Evolutionary conservation across 2,888 invertebrate genomes (phyloP), one percentile per base, ranked within the genome.

Genomic region (Mycalesis mineus): DNA sequence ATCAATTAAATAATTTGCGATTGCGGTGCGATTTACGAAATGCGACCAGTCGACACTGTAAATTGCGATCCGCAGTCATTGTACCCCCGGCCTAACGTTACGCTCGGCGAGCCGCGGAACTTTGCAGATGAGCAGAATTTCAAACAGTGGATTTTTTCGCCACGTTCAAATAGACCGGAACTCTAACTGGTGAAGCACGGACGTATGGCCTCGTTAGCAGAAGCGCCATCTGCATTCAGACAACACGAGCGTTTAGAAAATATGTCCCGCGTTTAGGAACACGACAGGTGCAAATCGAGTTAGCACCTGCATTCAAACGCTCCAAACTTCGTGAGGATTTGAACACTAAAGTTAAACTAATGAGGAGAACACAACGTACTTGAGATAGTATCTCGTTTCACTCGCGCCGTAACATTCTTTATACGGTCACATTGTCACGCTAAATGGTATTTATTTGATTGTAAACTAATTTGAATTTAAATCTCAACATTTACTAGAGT

Each of bases 81-180:
- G 29, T 40, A 28, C 7, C 9, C 28, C 9, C 14, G 13, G 51
- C 57, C 39, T 55, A 55, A 59, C 14, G 57, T 52, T 22, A 55
- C 57, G 57, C 52, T 57, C 37, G 15, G 37, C 15, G 42, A 37
- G 54, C 45, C 41, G 33, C 55, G 52, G 64, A 61, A 67, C 17
- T 42, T n/a, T 52, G 52, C 22, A 53, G 66, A 66, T 66, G 66
- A 62, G 63, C 57, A 59, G 67, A 68, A 67, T 67, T 66, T 62
- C 60, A 66, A 69, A 65, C 63, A 22, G 53, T 51, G 40, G 15
- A 53, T 65, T 68, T 69, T 69, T 69, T 64, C 54, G 55, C 62
- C 50, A 17, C 13, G 50, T 56, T 55, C 68, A 72, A 73, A 73
- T 72, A 73, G 72, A 73, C 71, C 71, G 72, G 66, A 71, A 70